These are phyloP conservation scores for Felis chaus DNA, from an alignment of 2,113 vertebrate species.

Conservation along the genomic window DNA sequence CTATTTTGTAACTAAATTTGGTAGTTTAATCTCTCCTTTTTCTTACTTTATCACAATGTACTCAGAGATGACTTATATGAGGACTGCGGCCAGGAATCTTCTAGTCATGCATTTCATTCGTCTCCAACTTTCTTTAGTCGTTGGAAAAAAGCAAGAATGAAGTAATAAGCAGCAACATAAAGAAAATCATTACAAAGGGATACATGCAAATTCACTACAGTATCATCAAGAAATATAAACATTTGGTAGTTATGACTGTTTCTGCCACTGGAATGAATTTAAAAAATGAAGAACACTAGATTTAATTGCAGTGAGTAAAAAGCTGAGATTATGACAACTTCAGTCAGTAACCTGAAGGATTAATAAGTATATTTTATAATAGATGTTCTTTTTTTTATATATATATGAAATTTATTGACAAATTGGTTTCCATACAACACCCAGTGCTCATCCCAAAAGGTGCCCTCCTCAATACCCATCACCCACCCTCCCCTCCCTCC, in stretches of 20 bases:
- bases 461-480: no score
- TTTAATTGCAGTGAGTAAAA: conserved; percentile 44
- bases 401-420: no score
- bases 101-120: not conserved
- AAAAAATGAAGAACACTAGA: not conserved
- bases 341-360: not conserved
- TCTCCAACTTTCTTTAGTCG: not conserved
- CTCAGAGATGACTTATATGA: not conserved
- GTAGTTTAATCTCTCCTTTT: not conserved
- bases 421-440: no score
- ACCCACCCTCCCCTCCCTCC: no score
- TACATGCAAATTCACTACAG: not conserved
- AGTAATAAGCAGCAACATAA: not conserved
- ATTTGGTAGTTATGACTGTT: not conserved
- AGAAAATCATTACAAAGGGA: not conserved
- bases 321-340: conserved; percentile 44
- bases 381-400: not conserved
- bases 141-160: not conserved
- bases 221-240: conserved; percentile 14
- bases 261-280: not conserved
- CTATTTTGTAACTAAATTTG: not conserved
- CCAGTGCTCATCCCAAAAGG: no score
- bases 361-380: conserved; percentile 51
- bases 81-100: not conserved
- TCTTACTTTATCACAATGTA: not conserved